These are phyloP conservation scores for Helicorthomorpha holstii DNA, from an alignment of 1,140 invertebrate species.

Conservation along the genomic window DNA sequence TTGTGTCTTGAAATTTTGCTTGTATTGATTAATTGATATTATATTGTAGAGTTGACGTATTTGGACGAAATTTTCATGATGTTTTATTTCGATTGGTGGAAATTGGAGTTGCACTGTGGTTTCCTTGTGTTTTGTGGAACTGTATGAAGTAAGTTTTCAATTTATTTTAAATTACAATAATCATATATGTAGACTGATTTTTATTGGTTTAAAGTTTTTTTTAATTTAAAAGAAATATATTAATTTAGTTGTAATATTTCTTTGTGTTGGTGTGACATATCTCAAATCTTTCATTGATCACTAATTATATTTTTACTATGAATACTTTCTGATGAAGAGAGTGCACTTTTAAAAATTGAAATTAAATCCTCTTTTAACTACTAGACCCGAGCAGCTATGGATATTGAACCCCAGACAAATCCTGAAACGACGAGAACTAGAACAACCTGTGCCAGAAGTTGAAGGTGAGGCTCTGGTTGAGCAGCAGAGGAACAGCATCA, in stretches of 20 bases:
- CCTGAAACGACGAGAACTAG: constrained; percentile 41
- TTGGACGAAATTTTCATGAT: constrained; percentile 79
- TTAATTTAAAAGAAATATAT: too few species aligned
- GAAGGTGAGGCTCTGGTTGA: constrained; percentile 14
- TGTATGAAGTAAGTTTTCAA: constrained; percentile 47
- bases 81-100: constrained; percentile 76
- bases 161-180: neutral
- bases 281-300: neutral
- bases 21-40: neutral
- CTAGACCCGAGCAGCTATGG: constrained; percentile 74
- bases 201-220: too few species aligned
- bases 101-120: constrained; percentile 86
- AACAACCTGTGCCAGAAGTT: constrained; percentile 10
- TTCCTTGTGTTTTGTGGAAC: constrained; percentile 88
- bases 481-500: too few species aligned
- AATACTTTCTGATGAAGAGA: too few species aligned
- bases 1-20: neutral
- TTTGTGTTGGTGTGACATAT: too few species aligned
- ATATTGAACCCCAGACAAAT: constrained; percentile 78
- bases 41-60: constrained; percentile 53
- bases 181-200: too few species aligned
- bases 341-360: neutral
- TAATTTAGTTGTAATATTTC: too few species aligned
- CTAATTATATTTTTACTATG: neutral
- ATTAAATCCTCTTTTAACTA: constrained; percentile 10